phyloP scores from a whole-genome alignment of 1,140 invertebrate genomes.

The Bombus pyrosoma region DNA sequence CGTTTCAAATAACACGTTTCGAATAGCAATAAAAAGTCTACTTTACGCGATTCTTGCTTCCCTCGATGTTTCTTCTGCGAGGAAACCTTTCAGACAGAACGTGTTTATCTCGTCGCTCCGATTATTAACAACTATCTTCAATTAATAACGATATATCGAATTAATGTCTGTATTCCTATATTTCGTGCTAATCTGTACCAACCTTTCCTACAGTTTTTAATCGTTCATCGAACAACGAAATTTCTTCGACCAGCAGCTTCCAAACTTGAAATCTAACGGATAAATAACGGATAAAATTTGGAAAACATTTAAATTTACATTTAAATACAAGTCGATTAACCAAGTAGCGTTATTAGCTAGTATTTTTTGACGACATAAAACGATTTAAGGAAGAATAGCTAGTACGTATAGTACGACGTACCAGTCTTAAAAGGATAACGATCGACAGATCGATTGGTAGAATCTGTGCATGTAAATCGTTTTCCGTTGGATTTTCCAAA shows the following conservation, averaged over 20 bases:
- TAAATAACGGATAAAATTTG: not conserved
- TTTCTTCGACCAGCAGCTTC: not conserved
- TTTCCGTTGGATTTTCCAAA: not conserved
- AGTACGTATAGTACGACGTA: too few relatives aligned
- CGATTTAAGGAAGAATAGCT: too few relatives aligned
- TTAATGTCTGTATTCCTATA: not conserved
- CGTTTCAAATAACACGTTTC: constrained; percentile 16
- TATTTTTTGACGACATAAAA: too few relatives aligned
- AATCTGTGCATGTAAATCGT: too few relatives aligned
- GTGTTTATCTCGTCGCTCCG: not conserved
- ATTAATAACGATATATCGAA: not conserved
- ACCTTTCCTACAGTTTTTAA: too few relatives aligned
- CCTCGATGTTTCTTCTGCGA: not conserved
- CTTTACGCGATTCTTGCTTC: not conserved
- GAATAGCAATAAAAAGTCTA: not conserved
- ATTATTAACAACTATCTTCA: not conserved
- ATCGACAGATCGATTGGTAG: too few relatives aligned
- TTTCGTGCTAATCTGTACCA: not conserved
- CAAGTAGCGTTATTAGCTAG: not conserved
- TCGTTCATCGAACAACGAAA: not conserved
- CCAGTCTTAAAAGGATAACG: too few relatives aligned
- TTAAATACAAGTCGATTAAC: not conserved
- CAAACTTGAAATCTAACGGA: not conserved
- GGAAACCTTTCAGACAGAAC: too few relatives aligned
- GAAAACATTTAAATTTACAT: not conserved